Percentiles rank a stretch among this genome's conserved stretches.
phyloP scores from a whole-genome alignment of 2,797 vertebrate genomes.

The Florisuga fusca region DNA sequence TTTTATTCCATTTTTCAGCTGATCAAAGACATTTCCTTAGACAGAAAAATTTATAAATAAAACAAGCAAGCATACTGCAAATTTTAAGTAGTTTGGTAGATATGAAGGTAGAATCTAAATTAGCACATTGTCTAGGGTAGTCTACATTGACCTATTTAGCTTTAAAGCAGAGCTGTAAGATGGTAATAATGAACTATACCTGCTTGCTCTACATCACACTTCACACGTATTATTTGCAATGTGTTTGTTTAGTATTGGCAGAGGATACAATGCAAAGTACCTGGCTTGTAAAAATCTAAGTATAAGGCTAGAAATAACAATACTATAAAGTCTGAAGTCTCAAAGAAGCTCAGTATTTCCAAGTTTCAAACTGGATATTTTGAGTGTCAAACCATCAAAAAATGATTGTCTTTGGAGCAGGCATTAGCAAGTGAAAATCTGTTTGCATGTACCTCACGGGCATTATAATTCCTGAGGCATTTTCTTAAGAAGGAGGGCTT shows the following conservation, averaged over 20 bases:
- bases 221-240: constrained; percentile 7
- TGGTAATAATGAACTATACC: constrained; percentile 41
- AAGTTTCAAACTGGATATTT: not conserved
- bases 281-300: not conserved
- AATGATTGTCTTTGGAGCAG: not conserved
- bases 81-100: constrained; percentile 50
- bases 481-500: not conserved
- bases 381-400: not conserved
- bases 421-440: not conserved
- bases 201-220: constrained; percentile 18
- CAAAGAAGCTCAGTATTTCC: not conserved
- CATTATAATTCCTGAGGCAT: not conserved
- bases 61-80: constrained; percentile 50
- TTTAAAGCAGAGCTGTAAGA: constrained; percentile 52
- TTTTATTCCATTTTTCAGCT: constrained; percentile 66
- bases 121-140: constrained; percentile 51
- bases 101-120: constrained; percentile 66
- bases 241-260: constrained; percentile 20
- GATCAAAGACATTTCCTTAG: constrained; percentile 75
- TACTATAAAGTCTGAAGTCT: not conserved
- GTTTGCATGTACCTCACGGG: not conserved
- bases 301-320: not conserved
- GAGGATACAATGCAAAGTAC: not conserved
- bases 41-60: constrained; percentile 64
- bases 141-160: constrained; percentile 62